Evolutionary conservation across 2,113 vertebrate genomes (phyloP).

Genomic region (Narcine bancroftii): DNA sequence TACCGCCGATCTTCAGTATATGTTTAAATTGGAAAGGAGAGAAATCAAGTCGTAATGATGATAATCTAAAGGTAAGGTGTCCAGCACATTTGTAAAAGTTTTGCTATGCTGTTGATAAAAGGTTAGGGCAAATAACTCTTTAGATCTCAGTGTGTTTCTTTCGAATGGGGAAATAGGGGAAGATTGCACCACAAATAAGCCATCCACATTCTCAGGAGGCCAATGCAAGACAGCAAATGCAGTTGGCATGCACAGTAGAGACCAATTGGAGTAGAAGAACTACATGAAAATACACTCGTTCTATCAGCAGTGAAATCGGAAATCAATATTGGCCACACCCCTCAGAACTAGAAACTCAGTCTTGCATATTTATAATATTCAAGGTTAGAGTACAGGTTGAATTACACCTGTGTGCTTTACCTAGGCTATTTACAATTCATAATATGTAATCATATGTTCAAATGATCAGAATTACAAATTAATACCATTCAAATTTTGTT

Average conservation of each 20-base stretch:
- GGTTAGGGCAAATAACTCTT: background rate
- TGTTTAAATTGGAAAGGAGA: conserved; percentile 95
- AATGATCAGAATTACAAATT: background rate
- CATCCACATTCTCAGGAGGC: background rate
- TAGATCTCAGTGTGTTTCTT: background rate
- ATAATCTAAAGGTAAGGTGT: conserved; percentile 78
- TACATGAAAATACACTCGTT: background rate
- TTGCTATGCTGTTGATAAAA: background rate
- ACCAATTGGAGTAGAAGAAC: background rate
- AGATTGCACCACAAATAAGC: background rate
- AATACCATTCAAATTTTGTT: background rate
- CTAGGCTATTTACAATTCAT: no score
- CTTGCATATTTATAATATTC: background rate
- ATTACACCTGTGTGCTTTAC: background rate
- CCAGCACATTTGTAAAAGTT: background rate
- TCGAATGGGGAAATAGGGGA: background rate
- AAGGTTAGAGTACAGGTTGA: background rate
- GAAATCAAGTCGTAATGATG: conserved; percentile 71
- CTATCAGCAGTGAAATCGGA: background rate
- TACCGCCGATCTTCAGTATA: conserved; percentile 82
- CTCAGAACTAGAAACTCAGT: background rate
- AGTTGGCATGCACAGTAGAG: background rate
- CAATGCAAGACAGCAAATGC: background rate
- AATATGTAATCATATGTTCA: no score
- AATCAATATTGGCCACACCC: background rate